Base-by-base conservation (phyloP, 1,140 invertebrate genomes). In the Chionoecetes opilio region DNA sequence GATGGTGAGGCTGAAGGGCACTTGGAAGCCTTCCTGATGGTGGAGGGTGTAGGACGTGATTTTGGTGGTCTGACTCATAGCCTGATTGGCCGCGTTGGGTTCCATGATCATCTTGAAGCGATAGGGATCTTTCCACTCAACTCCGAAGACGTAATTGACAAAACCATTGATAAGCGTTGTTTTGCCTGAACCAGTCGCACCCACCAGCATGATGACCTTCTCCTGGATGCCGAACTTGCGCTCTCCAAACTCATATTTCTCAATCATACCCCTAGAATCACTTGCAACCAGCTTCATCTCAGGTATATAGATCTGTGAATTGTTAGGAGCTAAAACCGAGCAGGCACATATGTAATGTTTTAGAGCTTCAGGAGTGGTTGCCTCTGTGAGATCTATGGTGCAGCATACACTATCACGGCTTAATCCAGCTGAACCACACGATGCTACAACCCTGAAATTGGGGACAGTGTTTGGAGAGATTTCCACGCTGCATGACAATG, bases 61-160 rank as follows among this genome's bases (percentile, higher is more conserved):
- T 29, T 88, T 31, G 34, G 38, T 75, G 8, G 92, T 93, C 41
- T 93, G 92, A 31, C 92, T 93, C 21, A 53, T 34, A 8, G 85
- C 92, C 17, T 93, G 92, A 34, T 86, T 87, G 0, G 34, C 3
- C 1, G 21, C 41, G 21, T 29, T 53, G 29, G 75, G 91, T 34
- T 84, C 91, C 37, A 34, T 17, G n/a, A 93, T 87, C n/a, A 93
- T 32, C 34, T 53, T 93, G 82, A 93, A 93, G 21, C 92, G 85
- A 31, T 63, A 93, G 26, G 26, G 3, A 21, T 93, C 92, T 21
- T 63, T 75, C 84, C 85, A 93, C 0, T 93, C 38, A 63, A 87
- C 84, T n/a, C 41, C 92, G 63, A 93, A 93, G 21, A 93, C 37
- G 35, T 93, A 93, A 37, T 93, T 88, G 14, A 93, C 37, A 26